Conservation (phyloP, 2,888 invertebrate species). For the Machimus rusticus region DNA sequence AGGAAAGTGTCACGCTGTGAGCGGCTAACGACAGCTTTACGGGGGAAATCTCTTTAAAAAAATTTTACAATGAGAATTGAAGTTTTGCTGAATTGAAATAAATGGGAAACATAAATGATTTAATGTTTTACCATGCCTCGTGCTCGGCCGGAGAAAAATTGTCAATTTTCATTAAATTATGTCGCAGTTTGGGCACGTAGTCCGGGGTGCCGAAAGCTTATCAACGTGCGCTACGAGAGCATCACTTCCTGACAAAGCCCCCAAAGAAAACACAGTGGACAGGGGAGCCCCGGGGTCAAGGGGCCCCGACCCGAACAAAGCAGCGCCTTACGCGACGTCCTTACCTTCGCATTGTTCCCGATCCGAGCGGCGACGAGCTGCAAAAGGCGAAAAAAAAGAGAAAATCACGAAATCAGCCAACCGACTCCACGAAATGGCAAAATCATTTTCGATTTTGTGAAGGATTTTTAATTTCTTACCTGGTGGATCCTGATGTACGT, state of each 20-base stretch:
- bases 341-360: slow-evolving; percentile 37
- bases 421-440: neutral
- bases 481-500: slow-evolving; percentile 59
- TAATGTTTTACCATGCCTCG: neutral
- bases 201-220: neutral
- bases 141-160: neutral
- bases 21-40: neutral
- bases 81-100: neutral
- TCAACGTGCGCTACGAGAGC: neutral
- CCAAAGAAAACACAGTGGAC: neutral
- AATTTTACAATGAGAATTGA: neutral
- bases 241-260: neutral
- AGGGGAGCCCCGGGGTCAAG: no score
- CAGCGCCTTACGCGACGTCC: neutral
- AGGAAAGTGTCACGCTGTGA: neutral
- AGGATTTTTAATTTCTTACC: slow-evolving; percentile 52
- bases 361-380: slow-evolving; percentile 8
- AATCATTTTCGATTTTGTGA: neutral
- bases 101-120: neutral
- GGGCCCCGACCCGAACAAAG: neutral
- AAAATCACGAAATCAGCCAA: neutral
- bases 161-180: neutral
- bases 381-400: neutral
- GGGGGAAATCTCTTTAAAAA: neutral
- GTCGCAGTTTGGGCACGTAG: neutral